Evolutionary conservation across 2,797 vertebrate species (phyloP), one percentile per base, ranked within the genome.

Genomic region (Echeneis naucrates): DNA sequence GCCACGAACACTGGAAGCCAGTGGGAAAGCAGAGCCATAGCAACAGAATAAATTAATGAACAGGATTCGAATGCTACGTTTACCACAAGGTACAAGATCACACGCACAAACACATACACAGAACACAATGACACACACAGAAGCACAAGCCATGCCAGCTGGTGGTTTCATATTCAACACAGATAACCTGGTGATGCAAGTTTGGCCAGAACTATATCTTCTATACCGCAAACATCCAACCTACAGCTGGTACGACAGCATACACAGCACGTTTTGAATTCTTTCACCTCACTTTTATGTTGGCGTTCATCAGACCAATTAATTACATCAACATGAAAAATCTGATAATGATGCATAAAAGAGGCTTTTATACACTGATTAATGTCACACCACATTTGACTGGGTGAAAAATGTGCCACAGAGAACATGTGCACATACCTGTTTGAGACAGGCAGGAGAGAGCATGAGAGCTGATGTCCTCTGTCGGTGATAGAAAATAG

Each of bases 41-140:
- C 90, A 89, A 91, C 90, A 86, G 68, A 87, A 94, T 95, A 82
- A 94, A 95, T 93, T 92, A 94, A 94, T 94, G 83, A 92, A 93
- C 86, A 90, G 78, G 69, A 87, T 72, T 63, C 47, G 21, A 87
- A 89, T 71, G 83, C 89, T 86, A 73, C 80, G 85, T 88, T 92
- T 89, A 90, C 87, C 87, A 89, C 80, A 69, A 86, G 26, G 68
- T 82, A 77, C 76, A 77, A 61, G 59, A 59, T 58, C 35, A 24
- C 47, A 4, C 72, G 48, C 73, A 44, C 70, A 71, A 57, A 42
- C 65, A 50, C 71, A 65, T 68, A 65, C 27, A 21, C 56, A 7
- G 65, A 52, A 54, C 77, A 73, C 45, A 37, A 60, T 53, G 71
- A 63, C 68, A 59, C 64, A 48, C 38, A 59, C 32, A 72, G 11